Base-by-base conservation (phyloP, 2,797 vertebrate species). In the Coregonus sp. region DNA sequence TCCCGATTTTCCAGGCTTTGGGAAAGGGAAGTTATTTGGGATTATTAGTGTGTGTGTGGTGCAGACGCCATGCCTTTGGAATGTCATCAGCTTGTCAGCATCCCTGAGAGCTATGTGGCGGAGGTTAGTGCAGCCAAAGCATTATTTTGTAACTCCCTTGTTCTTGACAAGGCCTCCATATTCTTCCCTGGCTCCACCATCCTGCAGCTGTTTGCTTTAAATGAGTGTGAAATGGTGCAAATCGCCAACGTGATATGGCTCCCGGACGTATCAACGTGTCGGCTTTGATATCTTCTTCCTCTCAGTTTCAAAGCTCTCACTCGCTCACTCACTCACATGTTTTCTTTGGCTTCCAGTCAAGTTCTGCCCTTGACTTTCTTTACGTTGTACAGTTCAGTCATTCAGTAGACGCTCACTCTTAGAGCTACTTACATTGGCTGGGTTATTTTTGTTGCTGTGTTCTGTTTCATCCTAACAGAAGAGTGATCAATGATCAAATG, bases 141-240 rank as follows among this genome's bases (percentile, higher is more conserved):
- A 56, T 72, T 54, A 72, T 72, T 65, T 66, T 29, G 35, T 54
- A 1, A 69, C 40, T 59, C 16, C 25, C 56, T 74, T 73, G 40
- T 70, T 77, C 37, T 73, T 74, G 40, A 68, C 35, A 50, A 31
- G n/a, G 65, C 15, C 12, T 12, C 67, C 66, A 66, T 15, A 70
- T 11, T 65, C 40, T 25, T 47, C 54, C 68, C 72, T 40, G 25
- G 72, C 73, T 20, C 78, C 63, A 67, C 69, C 37, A 67, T 81
- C 35, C 77, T 72, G 56, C 80, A 81, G 75, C 75, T 78, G 72
- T 59, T 5, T 77, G 71, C 61, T 74, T 35, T 63, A 31, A 63
- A 65, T 52, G 67, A 77, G 72, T 77, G 79, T 81, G 75, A 80
- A 77, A 75, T 25, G 14, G 7, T 61, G 5, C 63, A 75, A 68